Base-by-base conservation (phyloP, 2,113 vertebrate species). In the Silurus meridionalis region DNA sequence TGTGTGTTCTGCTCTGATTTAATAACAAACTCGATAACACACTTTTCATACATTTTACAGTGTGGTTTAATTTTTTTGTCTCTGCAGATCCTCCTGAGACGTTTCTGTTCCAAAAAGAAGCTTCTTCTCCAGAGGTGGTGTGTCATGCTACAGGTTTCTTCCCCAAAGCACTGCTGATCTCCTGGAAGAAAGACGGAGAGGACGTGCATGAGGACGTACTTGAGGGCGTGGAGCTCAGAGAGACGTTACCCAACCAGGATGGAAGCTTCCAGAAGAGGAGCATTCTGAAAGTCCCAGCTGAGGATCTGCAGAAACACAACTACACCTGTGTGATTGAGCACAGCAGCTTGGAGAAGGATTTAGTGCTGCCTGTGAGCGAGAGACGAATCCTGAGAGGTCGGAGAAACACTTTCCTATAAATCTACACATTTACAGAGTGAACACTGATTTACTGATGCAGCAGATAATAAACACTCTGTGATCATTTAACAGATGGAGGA, bases 261-360 rank as follows among this genome's bases (percentile, higher is more conserved):
- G 61, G 61, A 63, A 63, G 61, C 61, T 63, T 63, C 61, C 61
- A 63, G 61, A 63, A 63, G 21, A 63, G 61, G 23, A 23, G 61
- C 21, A 63, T 63, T 63, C 19, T 63, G 61, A 63, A 17, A 63
- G 61, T 63, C 21, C 7, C 61, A 63, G 61, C 61, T 63, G 61
- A 63, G 61, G 61, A 63, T 7, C 63, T 66, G 63, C 63, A 63
- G 61, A n/a, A 63, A 63, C 60, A 63, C 60, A 60, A 14, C 58
- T 60, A 60, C 58, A 60, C 66, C 21, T 91, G 89, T 58, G 80
- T 61, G 60, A 61, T 61, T 61, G 5, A 60, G 58, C 13, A 15
- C 58, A 17, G 60, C 60, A 61, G 60, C 60, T 60, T 15, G 58
- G 3, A 60, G 58, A 17, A 60, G 13, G 13, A 60, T 4, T 60